phyloP scores from a whole-genome alignment of 2,113 vertebrate genomes.

The Tragelaphus scriptus region DNA sequence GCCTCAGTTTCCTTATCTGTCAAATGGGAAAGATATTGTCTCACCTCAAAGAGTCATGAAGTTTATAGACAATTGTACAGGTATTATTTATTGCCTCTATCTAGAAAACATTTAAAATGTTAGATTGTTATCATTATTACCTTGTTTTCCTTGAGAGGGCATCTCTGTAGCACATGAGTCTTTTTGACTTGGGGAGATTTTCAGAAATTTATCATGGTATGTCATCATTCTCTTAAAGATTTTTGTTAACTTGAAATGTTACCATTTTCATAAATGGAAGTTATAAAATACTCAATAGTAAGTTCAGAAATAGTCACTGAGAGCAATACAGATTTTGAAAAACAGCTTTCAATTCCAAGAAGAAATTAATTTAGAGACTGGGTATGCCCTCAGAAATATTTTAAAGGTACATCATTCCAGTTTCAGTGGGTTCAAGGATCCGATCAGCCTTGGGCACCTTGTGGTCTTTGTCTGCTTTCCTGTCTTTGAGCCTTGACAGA shows the following conservation, averaged over 20 bases:
- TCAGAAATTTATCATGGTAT: not conserved
- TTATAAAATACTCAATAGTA: not conserved
- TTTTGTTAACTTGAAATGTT: conserved; percentile 3
- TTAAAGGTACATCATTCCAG: not conserved
- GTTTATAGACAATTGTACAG: not conserved
- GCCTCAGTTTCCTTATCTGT: not conserved
- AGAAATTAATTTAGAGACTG: not conserved
- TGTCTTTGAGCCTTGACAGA: not conserved
- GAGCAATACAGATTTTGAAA: not conserved
- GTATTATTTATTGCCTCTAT: not conserved
- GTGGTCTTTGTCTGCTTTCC: not conserved
- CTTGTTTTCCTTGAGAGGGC: not conserved
- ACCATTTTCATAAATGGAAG: not conserved
- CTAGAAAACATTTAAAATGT: not conserved
- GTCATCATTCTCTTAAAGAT: not conserved
- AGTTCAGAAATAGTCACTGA: not conserved
- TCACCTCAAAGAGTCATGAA: not conserved
- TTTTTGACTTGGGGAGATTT: not conserved
- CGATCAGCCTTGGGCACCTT: not conserved
- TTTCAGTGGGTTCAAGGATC: not conserved
- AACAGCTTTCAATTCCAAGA: not conserved
- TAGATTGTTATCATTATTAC: not conserved
- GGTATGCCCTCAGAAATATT: not conserved
- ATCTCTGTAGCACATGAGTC: not conserved
- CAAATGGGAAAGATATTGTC: not conserved